Evolutionary conservation across 2,113 vertebrate species (phyloP).

Genomic region (Lophius piscatorius): DNA sequence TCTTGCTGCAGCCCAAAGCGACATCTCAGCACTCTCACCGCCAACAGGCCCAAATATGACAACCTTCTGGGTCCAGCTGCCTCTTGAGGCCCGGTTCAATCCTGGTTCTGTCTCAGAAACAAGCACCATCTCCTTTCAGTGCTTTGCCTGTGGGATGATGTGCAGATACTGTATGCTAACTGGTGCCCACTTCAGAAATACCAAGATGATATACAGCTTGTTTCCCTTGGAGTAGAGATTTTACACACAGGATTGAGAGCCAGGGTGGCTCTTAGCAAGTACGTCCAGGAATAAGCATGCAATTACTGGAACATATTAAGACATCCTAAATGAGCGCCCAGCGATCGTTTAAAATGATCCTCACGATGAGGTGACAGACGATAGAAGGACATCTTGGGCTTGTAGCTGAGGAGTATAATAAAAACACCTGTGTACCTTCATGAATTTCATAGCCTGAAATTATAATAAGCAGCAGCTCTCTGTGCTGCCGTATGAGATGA

Average conservation of each 20-base stretch:
- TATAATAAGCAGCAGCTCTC: slow-evolving; percentile 8
- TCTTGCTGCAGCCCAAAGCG: slow-evolving; percentile 70
- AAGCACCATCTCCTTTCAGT: slow-evolving; percentile 22
- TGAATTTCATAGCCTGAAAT: neutral
- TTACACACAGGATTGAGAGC: neutral
- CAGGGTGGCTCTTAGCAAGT: slow-evolving; percentile 12
- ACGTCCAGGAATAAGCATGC: slow-evolving; percentile 8
- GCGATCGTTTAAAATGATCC: slow-evolving; percentile 12
- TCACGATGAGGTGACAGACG: slow-evolving; percentile 6
- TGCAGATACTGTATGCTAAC: slow-evolving; percentile 47
- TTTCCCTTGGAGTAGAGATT: slow-evolving; percentile 11
- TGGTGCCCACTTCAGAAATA: slow-evolving; percentile 59
- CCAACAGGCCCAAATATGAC: slow-evolving; percentile 76
- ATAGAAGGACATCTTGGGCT: neutral
- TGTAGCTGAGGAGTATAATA: neutral
- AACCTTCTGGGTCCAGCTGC: slow-evolving; percentile 71
- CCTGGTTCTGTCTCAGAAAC: slow-evolving; percentile 56
- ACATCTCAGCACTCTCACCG: slow-evolving; percentile 82
- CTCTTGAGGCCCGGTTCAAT: slow-evolving; percentile 66
- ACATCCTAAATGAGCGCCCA: neutral
- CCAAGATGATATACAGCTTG: slow-evolving; percentile 13
- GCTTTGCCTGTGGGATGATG: slow-evolving; percentile 36
- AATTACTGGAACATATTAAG: slow-evolving; percentile 9
- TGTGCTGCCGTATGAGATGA: neutral
- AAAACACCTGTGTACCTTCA: slow-evolving; percentile 3